Conservation (phyloP, 2,888 invertebrate genomes). For the Stenotaenia linearis region DNA sequence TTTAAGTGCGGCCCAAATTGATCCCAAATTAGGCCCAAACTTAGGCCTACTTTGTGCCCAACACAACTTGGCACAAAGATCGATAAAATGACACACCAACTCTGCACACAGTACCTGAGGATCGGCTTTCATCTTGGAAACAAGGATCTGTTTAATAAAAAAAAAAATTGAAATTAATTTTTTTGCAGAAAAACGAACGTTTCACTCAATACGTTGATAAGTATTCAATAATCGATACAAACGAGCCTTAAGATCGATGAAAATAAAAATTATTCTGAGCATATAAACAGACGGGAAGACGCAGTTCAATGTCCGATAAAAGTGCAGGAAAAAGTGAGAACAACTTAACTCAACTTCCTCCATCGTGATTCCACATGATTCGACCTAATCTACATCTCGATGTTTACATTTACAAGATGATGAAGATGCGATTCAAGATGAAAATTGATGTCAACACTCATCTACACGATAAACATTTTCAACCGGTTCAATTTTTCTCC, state of each 20-base stretch:
- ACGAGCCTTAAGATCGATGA: background rate
- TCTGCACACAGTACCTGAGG: conserved; percentile 34
- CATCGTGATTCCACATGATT: background rate
- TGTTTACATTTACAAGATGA: background rate
- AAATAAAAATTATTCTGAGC: background rate
- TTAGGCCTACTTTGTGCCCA: background rate
- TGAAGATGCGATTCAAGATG: background rate
- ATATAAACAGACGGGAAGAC: background rate
- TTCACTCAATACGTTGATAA: background rate
- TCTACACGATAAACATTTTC: background rate
- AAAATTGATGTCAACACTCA: background rate
- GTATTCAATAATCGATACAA: background rate
- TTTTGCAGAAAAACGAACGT: background rate
- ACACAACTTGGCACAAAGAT: conserved; percentile 22
- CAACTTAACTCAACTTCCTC: background rate
- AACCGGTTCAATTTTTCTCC: background rate
- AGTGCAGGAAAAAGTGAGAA: background rate
- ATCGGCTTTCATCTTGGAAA: conserved; percentile 36
- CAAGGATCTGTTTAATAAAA: conserved; percentile 32
- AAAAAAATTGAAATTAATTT: background rate
- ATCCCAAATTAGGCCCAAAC: background rate
- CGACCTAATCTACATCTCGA: background rate
- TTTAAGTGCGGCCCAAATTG: background rate
- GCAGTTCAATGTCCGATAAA: conserved; percentile 28
- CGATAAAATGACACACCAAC: conserved; percentile 24